Base-by-base conservation (phyloP, 2,888 invertebrate genomes). In the Molanna angustata region DNA sequence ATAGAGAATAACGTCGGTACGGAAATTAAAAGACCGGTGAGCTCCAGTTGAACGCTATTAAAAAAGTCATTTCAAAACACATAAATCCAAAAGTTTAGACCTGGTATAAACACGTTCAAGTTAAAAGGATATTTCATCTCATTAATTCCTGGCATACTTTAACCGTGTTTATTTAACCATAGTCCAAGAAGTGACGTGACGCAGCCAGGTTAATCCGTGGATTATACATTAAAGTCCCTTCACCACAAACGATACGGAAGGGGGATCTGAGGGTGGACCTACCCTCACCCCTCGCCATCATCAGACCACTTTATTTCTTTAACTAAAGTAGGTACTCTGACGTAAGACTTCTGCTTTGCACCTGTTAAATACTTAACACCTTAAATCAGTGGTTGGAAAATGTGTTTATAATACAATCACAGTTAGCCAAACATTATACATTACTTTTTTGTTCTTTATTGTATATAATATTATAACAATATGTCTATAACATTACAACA, bases 231-330 rank as follows among this genome's bases (percentile, higher is more conserved):
- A 48, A 19, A 16, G 42, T 35, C 42, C 43, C 43, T 32, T 16
- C 4, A 13, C 44, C 14, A 39, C 37, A n/a, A 22, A 37, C 20
- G 47, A 14, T 47, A 4, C 39, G 22, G 39, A n/a, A n/a, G n/a
- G n/a, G n/a, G n/a, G n/a, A n/a, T n/a, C n/a, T n/a, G n/a, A n/a
- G n/a, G n/a, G n/a, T n/a, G n/a, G n/a, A n/a, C n/a, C n/a, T n/a
- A n/a, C 3, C 22, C 17, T 32, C 45, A 35, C 20, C 43, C 44
- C 6, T 32, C 19, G 18, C 35, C 18, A 49, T 27, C 44, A 42
- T 45, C 42, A 31, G 40, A 56, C 56, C 56, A 52, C 56, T 56
- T 56, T 52, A 56, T 56, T 56, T 52, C 49, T 52, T 43, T 47
- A 44, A 52, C 52, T 49, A 52, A 43, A 47, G 44, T n/a, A n/a